Percentiles rank a stretch among this genome's conserved stretches.
Conservation (phyloP, 2,797 vertebrate species). For the Taeniopygia guttata region DNA sequence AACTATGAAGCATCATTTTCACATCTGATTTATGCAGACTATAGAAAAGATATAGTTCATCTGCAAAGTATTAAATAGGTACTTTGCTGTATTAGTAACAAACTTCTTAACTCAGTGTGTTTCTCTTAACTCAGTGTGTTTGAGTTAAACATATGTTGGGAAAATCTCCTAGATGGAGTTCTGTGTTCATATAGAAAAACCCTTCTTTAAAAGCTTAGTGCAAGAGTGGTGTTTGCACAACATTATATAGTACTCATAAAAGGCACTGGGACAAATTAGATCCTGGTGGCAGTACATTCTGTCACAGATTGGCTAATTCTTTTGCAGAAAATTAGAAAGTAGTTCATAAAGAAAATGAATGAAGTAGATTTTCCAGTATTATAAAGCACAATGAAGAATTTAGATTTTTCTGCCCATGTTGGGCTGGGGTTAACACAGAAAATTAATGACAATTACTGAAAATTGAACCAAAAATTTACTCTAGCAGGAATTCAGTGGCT, state of each 20-base stretch:
- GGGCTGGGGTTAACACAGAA: background rate
- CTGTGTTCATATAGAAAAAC: background rate
- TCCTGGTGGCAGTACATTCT: background rate
- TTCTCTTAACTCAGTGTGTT: background rate
- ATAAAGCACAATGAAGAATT: background rate
- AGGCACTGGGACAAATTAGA: background rate
- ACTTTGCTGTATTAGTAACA: background rate
- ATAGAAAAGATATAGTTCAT: background rate
- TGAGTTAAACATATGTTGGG: accelerated
- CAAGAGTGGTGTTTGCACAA: background rate
- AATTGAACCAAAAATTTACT: background rate
- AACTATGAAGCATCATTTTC: background rate
- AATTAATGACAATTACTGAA: background rate
- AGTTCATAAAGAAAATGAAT: background rate
- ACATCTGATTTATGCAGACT: background rate
- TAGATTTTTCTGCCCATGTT: background rate
- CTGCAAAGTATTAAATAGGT: background rate
- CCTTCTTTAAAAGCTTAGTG: background rate
- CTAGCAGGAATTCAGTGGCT: background rate
- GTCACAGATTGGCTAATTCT: background rate
- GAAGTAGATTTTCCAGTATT: background rate
- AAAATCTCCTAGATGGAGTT: background rate
- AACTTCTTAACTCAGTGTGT: background rate
- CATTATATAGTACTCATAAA: background rate
- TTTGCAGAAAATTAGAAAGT: background rate